Evolutionary conservation across 2,797 vertebrate genomes (phyloP).

Genomic region (Yasuhikotakia modesta): DNA sequence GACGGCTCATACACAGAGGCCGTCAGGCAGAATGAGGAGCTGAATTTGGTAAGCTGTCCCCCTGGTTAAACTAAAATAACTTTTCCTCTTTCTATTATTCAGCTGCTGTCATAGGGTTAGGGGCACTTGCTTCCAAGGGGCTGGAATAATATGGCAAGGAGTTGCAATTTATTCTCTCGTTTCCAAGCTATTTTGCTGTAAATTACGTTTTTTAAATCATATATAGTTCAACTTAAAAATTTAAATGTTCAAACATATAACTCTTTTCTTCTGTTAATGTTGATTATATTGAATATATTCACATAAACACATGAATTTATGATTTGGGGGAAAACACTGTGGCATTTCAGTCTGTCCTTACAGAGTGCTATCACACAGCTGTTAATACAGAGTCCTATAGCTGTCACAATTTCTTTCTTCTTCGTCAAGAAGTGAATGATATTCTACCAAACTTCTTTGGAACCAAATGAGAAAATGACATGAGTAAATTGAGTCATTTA

Average conservation of each 20-base stretch:
- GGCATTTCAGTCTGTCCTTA: too few relatives aligned
- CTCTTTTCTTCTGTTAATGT: not conserved
- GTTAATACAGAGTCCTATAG: too few relatives aligned
- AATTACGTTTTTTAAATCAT: not conserved
- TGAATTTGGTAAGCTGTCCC: conserved; percentile 92
- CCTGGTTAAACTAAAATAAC: conserved; percentile 45
- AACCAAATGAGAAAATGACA: too few relatives aligned
- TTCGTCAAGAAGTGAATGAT: too few relatives aligned
- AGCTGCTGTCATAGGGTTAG: conserved; percentile 29
- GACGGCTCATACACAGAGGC: conserved; percentile 99
- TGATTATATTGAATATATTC: too few relatives aligned
- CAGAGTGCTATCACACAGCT: too few relatives aligned
- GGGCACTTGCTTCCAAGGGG: conserved; percentile 1
- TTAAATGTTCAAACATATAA: not conserved
- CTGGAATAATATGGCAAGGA: conserved; percentile 34
- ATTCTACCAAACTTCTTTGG: too few relatives aligned
- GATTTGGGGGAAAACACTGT: too few relatives aligned
- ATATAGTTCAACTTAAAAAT: not conserved
- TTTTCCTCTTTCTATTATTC: conserved; percentile 53
- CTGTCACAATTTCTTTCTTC: too few relatives aligned
- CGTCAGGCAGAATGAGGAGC: conserved; percentile 98
- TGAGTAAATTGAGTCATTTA: too few relatives aligned
- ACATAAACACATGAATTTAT: too few relatives aligned
- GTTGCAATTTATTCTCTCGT: conserved; percentile 21
- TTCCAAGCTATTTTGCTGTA: not conserved